These are phyloP conservation scores for Chaetodon trifasciatus DNA, from an alignment of 2,797 vertebrate species.

Conservation along the genomic window DNA sequence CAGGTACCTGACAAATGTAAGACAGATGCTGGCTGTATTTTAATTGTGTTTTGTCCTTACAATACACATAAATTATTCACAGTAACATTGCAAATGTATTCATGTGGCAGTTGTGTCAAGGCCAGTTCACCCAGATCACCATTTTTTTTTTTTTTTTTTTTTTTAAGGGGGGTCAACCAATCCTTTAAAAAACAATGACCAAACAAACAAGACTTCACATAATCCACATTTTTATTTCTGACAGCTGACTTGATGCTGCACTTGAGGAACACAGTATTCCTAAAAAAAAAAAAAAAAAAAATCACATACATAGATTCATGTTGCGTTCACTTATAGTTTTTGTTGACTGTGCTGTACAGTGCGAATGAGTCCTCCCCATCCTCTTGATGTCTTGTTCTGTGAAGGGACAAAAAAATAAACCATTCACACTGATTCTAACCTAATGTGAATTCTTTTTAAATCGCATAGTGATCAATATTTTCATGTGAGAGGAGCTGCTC, in stretches of 20 bases:
- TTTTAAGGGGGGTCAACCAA: not conserved
- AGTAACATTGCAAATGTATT: no score
- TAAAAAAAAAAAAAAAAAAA: no score
- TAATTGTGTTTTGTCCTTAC: no score
- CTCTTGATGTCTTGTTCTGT: conserved; percentile 15
- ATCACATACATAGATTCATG: not conserved
- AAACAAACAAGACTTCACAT: not conserved
- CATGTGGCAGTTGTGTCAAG: no score
- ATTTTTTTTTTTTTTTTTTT: not conserved
- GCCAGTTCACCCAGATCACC: no score
- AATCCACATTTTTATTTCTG: not conserved
- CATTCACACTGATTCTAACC: not conserved
- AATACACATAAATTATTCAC: no score
- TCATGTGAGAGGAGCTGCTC: not conserved
- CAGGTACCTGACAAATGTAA: no score
- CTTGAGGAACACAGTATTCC: not conserved
- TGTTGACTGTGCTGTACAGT: conserved; percentile 33
- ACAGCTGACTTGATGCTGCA: not conserved
- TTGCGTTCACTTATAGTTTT: not conserved
- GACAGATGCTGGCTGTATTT: no score
- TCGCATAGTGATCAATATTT: rapidly evolving
- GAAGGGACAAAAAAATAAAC: not conserved
- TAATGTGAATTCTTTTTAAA: not conserved
- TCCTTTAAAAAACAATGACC: not conserved
- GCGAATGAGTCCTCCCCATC: not conserved